Base-by-base conservation (phyloP, 1,140 invertebrate genomes). In the Trachymyrmex cornetzi region DNA sequence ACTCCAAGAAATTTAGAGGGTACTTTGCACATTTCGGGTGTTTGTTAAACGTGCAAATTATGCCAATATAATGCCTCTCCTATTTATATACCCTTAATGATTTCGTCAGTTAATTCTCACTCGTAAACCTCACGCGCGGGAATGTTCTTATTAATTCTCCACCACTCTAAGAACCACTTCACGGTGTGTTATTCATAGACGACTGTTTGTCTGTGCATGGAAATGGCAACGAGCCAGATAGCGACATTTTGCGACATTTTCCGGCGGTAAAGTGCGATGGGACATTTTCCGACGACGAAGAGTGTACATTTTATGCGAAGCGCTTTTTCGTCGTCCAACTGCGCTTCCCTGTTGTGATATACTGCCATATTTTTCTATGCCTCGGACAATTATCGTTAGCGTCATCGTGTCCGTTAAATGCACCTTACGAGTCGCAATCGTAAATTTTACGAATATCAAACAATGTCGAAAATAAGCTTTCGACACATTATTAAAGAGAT, bases 211-310 rank as follows among this genome's bases (percentile, higher is more conserved):
- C 80, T 30, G 30, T 50, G 55, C 53, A 69, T 53, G 55, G 38
- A 74, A 82, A 24, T 74, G 80, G 80, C 80, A 74, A 61, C 67
- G 53, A 34, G 80, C 80, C 80, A 82, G 80, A 59, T 48, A n/a
- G 67, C 67, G 19, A 50, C 38, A 48, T 82, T 82, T 82, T 22
- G 79, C 24, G 53, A 82, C 53, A 34, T 82, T 82, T 82, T 74
- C 22, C 80, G 55, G 19, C 24, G 67, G 44, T 74, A 74, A 82
- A 82, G 77, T 80, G 77, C 55, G 55, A 82, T 22, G 67, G 57
- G 67, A 82, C 53, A 74, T 82, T 82, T 82, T 48, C 67, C 80
- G 48, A 48, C 80, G 55, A 38, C 69, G 55, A 16, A 44, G 19
- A 74, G 50, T 59, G 53, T 74, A 82, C 24, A 82, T 82, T 48